Conservation (phyloP, 2,797 vertebrate genomes). For the Neoniphon sammara region DNA sequence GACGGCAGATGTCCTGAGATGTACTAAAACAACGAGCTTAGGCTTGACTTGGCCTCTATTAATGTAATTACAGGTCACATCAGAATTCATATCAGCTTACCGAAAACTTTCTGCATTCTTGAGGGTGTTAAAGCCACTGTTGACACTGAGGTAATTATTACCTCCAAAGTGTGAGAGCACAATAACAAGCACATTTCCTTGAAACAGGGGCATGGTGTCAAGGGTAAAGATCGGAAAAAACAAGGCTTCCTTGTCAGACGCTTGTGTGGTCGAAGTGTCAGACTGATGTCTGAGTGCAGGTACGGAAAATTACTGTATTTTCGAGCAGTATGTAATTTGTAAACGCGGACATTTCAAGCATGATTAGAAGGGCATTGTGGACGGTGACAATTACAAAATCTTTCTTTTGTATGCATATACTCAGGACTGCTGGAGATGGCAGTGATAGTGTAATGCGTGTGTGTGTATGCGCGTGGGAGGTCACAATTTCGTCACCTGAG, state of each 20-base stretch:
- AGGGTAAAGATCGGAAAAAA: constrained; percentile 54
- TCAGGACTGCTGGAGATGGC: constrained; percentile 42
- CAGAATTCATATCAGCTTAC: not conserved
- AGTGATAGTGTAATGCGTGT: constrained; percentile 12
- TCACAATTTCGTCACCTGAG: constrained; percentile 56
- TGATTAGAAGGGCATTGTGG: constrained; percentile 47
- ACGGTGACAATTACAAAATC: constrained; percentile 48
- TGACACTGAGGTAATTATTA: constrained; percentile 73
- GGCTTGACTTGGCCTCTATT: not conserved
- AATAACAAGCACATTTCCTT: constrained; percentile 68
- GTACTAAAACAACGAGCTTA: constrained; percentile 8
- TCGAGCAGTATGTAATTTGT: constrained; percentile 26
- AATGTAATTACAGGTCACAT: not conserved
- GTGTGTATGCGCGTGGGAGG: constrained; percentile 5
- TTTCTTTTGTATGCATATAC: constrained; percentile 48
- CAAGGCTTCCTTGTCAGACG: constrained; percentile 43
- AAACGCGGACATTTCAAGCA: constrained; percentile 42
- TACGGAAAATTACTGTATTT: constrained; percentile 35
- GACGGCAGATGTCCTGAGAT: not conserved
- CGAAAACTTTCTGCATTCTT: constrained; percentile 7
- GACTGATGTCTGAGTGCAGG: constrained; percentile 16
- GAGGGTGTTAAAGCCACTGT: constrained; percentile 16
- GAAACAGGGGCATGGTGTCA: constrained; percentile 55
- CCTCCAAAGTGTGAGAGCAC: constrained; percentile 58
- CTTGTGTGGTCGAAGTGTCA: constrained; percentile 30